Conservation (phyloP, 2,113 vertebrate genomes). For the Sinocyclocheilus anshuiensis region DNA sequence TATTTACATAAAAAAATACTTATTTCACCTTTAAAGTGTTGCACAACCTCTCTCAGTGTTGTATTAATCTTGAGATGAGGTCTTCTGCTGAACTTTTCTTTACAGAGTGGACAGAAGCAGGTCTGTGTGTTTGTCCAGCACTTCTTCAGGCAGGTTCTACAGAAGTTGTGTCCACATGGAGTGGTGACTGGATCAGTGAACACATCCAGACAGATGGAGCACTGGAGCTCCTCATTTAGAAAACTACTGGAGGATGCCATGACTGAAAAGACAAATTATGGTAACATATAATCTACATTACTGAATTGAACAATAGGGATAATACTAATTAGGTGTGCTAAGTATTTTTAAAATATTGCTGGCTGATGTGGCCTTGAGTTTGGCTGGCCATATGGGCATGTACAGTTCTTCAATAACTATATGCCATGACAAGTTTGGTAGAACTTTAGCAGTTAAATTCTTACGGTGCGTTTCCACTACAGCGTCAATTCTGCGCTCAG, state of each 20-base stretch:
- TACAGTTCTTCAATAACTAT: too few relatives aligned
- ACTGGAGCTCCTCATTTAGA: constrained; percentile 16
- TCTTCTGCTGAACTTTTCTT: not conserved
- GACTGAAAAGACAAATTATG: not conserved
- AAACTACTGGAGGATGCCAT: not conserved
- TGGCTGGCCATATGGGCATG: too few relatives aligned
- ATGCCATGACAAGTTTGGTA: too few relatives aligned
- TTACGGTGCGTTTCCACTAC: too few relatives aligned
- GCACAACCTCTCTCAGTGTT: not conserved
- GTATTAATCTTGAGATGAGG: constrained; percentile 11
- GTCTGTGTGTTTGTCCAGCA: not conserved
- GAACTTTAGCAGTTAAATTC: too few relatives aligned
- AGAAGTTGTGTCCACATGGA: constrained; percentile 38
- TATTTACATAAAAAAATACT: too few relatives aligned
- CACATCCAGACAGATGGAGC: constrained; percentile 8
- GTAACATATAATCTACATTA: too few relatives aligned
- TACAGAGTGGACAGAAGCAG: constrained; percentile 20
- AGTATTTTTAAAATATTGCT: too few relatives aligned
- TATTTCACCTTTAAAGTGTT: not conserved
- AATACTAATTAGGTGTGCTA: too few relatives aligned
- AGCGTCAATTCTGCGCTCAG: too few relatives aligned
- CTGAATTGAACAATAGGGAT: too few relatives aligned
- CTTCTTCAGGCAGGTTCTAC: not conserved
- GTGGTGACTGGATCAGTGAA: constrained; percentile 22
- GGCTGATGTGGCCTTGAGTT: too few relatives aligned